Evolutionary conservation across 1,140 invertebrate species (phyloP), one percentile per base, ranked within the genome.

Genomic region (Ceratosolen fusciceps): DNA sequence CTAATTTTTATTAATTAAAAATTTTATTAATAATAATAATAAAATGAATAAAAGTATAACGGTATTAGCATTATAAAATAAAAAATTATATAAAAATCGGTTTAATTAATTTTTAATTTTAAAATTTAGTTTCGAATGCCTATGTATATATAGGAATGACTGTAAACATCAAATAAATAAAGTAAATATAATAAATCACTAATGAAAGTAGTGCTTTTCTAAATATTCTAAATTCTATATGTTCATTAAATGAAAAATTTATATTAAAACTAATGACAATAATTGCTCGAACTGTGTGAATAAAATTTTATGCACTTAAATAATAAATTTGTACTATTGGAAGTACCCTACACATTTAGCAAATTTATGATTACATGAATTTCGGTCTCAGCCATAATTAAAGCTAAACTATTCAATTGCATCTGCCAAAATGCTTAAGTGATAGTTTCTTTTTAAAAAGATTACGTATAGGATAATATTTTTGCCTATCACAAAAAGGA

Each of bases 381-480:
- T 62, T 60, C 31, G 3, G n/a, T 24, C 26, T 60, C 56, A 29
- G 56, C 56, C 26, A 29, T 10, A 14, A n/a, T 65, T 65, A 9
- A 29, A 77, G 54, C 65, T 68, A 26, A 77, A n/a, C 31, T 31
- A 70, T 16, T 19, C 24, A 52, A 49, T 56, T 37, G 56, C 16
- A 31, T 3, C 71, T 52, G 67, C 54, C 54, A 71, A 52, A 77
- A 71, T 31, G 54, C n/a, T 78, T 70, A 60, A 58, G 34, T 47
- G 71, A 34, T 77, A 39, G 71, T 77, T n/a, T 29, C 31, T 24
- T n/a, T 24, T 76, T 67, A 67, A 39, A 68, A 76, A 34, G 21
- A 68, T 14, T 39, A 58, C 37, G 34, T 47, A 71, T 68, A 77
- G 65, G n/a, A 71, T 71, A 68, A 58, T 58, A 21, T 56, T 71